Base-by-base conservation (phyloP, 2,888 invertebrate genomes). In the Folsomia candida region DNA sequence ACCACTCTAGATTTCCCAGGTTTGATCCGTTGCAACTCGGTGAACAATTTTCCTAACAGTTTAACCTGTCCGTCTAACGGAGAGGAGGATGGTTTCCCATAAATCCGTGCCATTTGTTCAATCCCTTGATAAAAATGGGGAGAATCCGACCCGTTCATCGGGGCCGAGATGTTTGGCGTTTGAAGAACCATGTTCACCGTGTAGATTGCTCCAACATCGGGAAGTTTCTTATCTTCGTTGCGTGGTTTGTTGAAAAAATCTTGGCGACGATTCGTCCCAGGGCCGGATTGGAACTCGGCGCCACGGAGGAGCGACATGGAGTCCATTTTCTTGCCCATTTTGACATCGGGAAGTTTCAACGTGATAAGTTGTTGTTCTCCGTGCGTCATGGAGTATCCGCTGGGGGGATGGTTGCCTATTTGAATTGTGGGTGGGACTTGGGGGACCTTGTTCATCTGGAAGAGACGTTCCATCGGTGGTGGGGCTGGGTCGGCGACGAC, bases 41-140 rank as follows among this genome's bases (percentile, higher is more conserved):
- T 72, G 29, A 75, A 75, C 20, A 75, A 27, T 60, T 72, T 70
- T 3, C 74, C 74, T 1, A 75, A 51, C 28, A 75, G 67, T 63
- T 75, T 75, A 1, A 75, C 74, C 58, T 75, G 74, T 11, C 70
- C 67, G 64, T 75, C 74, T 3, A 75, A 27, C 2, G 74, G 72
- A 11, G 67, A 64, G 18, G 68, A 62, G 6, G 68, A 28, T 1
- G 9, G 22, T 4, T 47, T 22, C 27, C 67, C 69, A 9, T 61
- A 28, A 6, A 63, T 51, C 6, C 22, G 59, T 4, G 25, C 37
- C 61, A 72, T 72, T 9, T 75, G 72, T 4, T 60, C 47, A 6
- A 75, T 25, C 20, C 66, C 74, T 9, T 57, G 14, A 60, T 72
- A 24, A 29, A 72, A 75, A n/a, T 24, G 59, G 2, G 9, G n/a